Percentiles rank a stretch among this genome's conserved stretches.
Conservation (phyloP, 1,140 invertebrate species). For the Ooceraea biroi region DNA sequence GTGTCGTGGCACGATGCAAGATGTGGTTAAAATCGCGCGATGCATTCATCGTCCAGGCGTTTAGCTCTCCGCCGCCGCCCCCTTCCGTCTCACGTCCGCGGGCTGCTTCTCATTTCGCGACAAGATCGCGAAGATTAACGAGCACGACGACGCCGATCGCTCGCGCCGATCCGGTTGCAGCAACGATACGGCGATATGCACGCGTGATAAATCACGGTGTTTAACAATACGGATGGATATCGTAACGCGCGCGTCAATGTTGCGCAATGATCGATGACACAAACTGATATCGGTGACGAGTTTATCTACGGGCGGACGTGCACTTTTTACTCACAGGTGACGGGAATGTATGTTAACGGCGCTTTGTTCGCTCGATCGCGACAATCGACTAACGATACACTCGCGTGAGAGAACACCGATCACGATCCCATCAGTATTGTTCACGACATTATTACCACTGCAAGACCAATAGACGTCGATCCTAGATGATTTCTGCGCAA, state of each 20-base stretch:
- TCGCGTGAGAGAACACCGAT: slow-evolving; percentile 29
- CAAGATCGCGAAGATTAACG: slow-evolving; percentile 62
- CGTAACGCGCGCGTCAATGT: slow-evolving; percentile 34
- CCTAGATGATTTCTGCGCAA: background rate
- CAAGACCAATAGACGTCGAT: background rate
- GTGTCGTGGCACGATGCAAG: background rate
- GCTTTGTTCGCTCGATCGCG: slow-evolving; percentile 46
- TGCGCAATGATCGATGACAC: slow-evolving; percentile 65
- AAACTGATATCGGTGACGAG: slow-evolving; percentile 56
- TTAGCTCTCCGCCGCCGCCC: background rate
- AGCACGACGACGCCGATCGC: slow-evolving; percentile 31
- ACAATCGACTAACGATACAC: slow-evolving; percentile 26
- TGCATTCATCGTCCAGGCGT: slow-evolving; percentile 33
- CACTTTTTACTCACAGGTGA: slow-evolving; percentile 44
- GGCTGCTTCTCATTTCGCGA: slow-evolving; percentile 32
- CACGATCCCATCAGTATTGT: background rate
- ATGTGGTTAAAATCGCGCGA: slow-evolving; percentile 27
- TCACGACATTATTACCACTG: background rate
- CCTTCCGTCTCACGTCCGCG: too few relatives aligned
- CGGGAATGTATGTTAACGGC: slow-evolving; percentile 30
- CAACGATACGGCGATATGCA: slow-evolving; percentile 2
- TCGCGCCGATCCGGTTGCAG: slow-evolving; percentile 25
- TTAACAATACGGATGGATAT: slow-evolving; percentile 60
- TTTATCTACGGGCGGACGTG: slow-evolving; percentile 47
- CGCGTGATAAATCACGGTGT: slow-evolving; percentile 54